Conservation (phyloP, 2,113 vertebrate species). For the Penelope pileata region DNA sequence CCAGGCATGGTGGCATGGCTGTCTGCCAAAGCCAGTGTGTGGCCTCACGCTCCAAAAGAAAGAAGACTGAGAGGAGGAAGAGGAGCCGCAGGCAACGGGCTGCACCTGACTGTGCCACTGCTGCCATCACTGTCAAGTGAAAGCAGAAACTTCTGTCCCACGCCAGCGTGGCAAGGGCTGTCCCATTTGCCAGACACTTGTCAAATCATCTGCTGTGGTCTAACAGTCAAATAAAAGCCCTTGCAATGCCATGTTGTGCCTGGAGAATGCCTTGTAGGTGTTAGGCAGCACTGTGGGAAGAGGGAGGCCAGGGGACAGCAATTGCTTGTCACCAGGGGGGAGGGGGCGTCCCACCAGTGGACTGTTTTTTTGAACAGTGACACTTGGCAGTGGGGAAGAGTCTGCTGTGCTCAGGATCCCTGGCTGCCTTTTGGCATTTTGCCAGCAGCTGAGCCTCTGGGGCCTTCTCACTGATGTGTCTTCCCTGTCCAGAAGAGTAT, state of each 20-base stretch:
- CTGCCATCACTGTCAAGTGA: background rate
- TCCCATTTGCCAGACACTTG: background rate
- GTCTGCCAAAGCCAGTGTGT: conserved; percentile 59
- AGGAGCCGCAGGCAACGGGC: background rate
- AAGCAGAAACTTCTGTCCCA: background rate
- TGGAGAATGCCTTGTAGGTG: background rate
- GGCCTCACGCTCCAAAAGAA: conserved; percentile 67
- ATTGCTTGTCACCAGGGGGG: background rate
- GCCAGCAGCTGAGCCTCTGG: background rate
- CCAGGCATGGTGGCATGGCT: conserved; percentile 50
- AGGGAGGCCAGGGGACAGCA: background rate
- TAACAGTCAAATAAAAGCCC: background rate
- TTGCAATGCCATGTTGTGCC: background rate
- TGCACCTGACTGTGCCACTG: background rate
- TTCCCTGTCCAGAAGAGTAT: background rate
- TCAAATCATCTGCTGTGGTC: background rate
- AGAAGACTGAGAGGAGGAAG: background rate
- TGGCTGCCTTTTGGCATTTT: background rate
- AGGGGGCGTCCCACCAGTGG: fast-evolving
- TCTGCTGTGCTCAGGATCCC: background rate
- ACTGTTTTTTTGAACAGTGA: background rate
- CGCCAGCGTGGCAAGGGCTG: background rate
- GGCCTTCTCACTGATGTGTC: background rate
- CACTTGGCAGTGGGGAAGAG: background rate
- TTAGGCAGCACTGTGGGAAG: background rate